Evolutionary conservation across 2,888 invertebrate species (phyloP).

Genomic region (Chrysina gloriosa): DNA sequence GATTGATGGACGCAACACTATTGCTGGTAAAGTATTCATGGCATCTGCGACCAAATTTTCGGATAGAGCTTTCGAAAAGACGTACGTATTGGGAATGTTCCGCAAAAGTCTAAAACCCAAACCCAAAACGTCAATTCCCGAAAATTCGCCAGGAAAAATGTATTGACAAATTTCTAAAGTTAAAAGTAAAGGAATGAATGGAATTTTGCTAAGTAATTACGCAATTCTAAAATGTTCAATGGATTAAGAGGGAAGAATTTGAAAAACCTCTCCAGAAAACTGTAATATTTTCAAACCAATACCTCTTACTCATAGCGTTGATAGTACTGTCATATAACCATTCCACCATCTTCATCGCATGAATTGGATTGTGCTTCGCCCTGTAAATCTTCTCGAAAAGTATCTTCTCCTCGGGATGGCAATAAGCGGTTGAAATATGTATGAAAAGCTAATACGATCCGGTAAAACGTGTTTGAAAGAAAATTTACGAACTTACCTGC

Average conservation of each 20-base stretch:
- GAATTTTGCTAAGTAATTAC: too few relatives aligned
- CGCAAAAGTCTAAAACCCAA: constrained; percentile 2
- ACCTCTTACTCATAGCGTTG: background rate
- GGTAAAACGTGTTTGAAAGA: background rate
- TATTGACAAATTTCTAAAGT: too few relatives aligned
- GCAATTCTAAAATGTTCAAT: too few relatives aligned
- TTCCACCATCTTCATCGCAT: background rate
- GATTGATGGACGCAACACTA: constrained; percentile 91
- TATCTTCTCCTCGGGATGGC: constrained; percentile 83
- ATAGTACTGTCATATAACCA: background rate
- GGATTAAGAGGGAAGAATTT: too few relatives aligned
- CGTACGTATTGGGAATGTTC: constrained; percentile 92
- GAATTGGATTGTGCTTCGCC: constrained; percentile 62
- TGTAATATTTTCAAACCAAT: background rate
- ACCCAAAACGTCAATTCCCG: background rate
- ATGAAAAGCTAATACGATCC: constrained; percentile 66
- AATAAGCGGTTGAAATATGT: constrained; percentile 93
- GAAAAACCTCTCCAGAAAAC: background rate
- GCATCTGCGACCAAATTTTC: constrained; percentile 72
- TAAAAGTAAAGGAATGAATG: too few relatives aligned
- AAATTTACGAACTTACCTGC: constrained; percentile 58
- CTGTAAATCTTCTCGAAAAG: constrained; percentile 86
- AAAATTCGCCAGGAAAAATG: too few relatives aligned
- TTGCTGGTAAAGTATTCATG: constrained; percentile 83
- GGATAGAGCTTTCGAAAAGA: constrained; percentile 93